Base-by-base conservation (phyloP, 1,140 invertebrate species). In the Trachymyrmex septentrionalis region DNA sequence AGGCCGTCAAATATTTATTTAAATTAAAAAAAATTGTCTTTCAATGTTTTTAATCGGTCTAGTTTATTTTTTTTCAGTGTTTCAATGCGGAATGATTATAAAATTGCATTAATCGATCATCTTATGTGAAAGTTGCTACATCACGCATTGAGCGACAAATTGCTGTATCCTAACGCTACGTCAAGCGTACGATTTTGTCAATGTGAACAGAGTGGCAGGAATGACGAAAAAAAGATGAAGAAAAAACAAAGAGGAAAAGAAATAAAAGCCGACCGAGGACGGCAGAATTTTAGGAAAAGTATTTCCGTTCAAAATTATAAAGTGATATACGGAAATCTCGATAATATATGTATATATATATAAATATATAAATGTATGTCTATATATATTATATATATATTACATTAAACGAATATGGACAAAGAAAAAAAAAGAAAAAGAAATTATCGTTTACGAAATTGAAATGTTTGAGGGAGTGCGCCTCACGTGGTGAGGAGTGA, bases 211-310 rank as follows among this genome's bases (percentile, higher is more conserved):
- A 34, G 30, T 34, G n/a, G 14, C 69, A 84, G 7, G 61, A 84
- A 81, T 55, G 5, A 48, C 12, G 14, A 61, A 50, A 48, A 69
- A 84, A 24, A 38, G 3, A 55, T 55, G 14, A 85, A 1, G 9
- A 34, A 73, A 48, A 77, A 63, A 21, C 34, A 85, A 59, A 71
- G 16, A 63, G 14, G 14, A 59, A 30, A 63, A 30, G 64, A 69
- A 69, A 57, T 44, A 50, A 86, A 24, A 24, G 61, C 55, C 16
- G 21, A 38, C n/a, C 21, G 30, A 67, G 44, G 12, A 21, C 21
- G 69, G n/a, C 61, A 78, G 77, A 64, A 76, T 24, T 86, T 86
- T 86, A 86, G 85, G 66, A 55, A 89, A 91, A 92, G 76, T 93
- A 93, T 90, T 91, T 90, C 64, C 50, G 57, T 55, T 71, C 48